Conservation (phyloP, 2,113 vertebrate genomes). For the Rallus limicola region DNA sequence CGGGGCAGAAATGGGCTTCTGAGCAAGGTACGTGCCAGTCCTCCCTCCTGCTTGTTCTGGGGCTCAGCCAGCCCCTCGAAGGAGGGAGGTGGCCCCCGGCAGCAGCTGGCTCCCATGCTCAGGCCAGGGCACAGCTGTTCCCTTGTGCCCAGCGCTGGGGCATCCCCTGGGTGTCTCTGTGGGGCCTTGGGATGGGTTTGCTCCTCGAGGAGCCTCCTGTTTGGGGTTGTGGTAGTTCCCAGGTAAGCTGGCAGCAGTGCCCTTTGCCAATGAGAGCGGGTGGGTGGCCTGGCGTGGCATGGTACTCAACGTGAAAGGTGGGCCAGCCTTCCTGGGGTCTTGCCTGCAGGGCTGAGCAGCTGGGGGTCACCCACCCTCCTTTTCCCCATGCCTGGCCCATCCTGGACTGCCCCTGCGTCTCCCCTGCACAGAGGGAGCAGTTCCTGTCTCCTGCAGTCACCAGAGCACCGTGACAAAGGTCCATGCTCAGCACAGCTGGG, state of each 20-base stretch:
- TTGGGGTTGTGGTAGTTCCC: neutral
- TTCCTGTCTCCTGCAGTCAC: neutral
- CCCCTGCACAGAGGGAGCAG: neutral
- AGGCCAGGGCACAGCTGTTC: neutral
- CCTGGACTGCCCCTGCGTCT: fast-evolving
- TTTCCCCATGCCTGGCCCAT: fast-evolving
- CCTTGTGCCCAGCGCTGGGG: fast-evolving
- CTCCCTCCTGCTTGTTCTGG: neutral
- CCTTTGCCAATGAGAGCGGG: neutral
- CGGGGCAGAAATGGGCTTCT: constrained; percentile 33
- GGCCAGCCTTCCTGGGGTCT: neutral
- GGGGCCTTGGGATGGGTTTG: neutral
- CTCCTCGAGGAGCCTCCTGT: neutral
- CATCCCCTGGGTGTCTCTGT: neutral
- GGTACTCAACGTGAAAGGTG: fast-evolving
- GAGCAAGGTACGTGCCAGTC: constrained; percentile 50
- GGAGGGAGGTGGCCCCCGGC: neutral
- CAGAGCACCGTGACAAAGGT: neutral
- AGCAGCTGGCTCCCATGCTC: fast-evolving
- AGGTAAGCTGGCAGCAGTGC: neutral
- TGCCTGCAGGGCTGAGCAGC: neutral
- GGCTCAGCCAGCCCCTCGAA: neutral
- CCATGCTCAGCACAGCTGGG: neutral
- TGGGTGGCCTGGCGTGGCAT: neutral
- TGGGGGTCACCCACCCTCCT: neutral